These are phyloP conservation scores for Galeopterus variegatus DNA, from an alignment of 2,113 vertebrate genomes.

Conservation along the genomic window DNA sequence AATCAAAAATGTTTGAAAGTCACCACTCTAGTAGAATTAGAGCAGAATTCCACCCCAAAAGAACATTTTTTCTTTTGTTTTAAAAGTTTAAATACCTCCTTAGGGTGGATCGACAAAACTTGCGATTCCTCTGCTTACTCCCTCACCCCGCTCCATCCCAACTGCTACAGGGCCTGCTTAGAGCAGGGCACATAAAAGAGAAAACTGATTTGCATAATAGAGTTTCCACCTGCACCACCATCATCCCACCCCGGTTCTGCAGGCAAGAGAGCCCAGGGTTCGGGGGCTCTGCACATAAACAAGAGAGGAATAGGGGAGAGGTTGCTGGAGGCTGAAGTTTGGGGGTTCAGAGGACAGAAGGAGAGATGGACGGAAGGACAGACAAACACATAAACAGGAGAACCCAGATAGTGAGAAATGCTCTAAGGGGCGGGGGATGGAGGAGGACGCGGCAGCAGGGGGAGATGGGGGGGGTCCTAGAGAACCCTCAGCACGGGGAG, in stretches of 20 bases:
- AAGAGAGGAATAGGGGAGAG: neutral
- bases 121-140: neutral
- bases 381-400: neutral
- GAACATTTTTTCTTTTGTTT: neutral
- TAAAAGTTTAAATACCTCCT: neutral
- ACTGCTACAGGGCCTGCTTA: neutral
- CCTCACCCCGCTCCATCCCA: neutral
- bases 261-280: neutral
- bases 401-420: neutral
- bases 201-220: neutral
- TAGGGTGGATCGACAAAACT: neutral
- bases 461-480: neutral
- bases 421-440: neutral
- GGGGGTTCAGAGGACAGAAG: neutral
- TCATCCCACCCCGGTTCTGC: neutral
- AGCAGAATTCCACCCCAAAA: neutral
- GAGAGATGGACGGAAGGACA: neutral
- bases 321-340: neutral
- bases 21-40: neutral
- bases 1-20: neutral
- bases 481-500: neutral
- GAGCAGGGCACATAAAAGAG: neutral
- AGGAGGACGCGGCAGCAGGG: neutral
- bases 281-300: neutral
- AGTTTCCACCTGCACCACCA: neutral